Evolutionary conservation across 2,113 vertebrate species (phyloP), one percentile per base, ranked within the genome.

Genomic region (Tinamus guttatus): DNA sequence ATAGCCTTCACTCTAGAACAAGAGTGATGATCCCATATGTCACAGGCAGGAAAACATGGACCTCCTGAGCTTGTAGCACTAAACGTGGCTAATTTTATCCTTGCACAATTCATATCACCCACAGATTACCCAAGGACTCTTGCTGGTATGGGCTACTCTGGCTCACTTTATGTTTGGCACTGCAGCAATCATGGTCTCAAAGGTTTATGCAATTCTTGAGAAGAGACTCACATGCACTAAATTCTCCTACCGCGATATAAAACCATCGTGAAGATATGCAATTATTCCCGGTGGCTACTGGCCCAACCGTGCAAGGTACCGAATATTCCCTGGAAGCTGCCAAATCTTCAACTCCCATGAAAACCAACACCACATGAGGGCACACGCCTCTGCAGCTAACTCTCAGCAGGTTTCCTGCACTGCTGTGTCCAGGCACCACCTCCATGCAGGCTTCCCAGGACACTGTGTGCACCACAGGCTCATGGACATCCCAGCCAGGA

Each of bases 81-180:
- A 11, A 10, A 3, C 0, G 0, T 13, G 25, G 32, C 52, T 59
- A 41, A 11, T 45, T 77, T 59, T 52, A 80, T 13, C 34, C 43
- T 4, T 10, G 4, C 13, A 1, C 32, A 45, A 12, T 11, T 58
- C 71, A 38, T 8, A 4, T 15, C 5, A 3, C 6, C 22, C 74
- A 28, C 30, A 19, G 20, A 62, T 36, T 22, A 11, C n/a, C 25
- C 27, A 54, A 63, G 56, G 51, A 7, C 43, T 65, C 47, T 47
- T 1, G 0, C 22, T 18, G 36, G 15, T 0, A n/a, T 7, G 1
- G 6, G 16, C 7, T 24, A 38, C 32, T 22, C 4, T 0, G 25
- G 25, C 25, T 89, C 10, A 0, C 65, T 85, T 40, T 20, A 21
- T 22, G 52, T 49, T 25, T 71, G 40, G 65, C 77, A n/a, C 20